Evolutionary conservation across 2,113 vertebrate genomes (phyloP).

Genomic region (Erpornis zantholeuca): DNA sequence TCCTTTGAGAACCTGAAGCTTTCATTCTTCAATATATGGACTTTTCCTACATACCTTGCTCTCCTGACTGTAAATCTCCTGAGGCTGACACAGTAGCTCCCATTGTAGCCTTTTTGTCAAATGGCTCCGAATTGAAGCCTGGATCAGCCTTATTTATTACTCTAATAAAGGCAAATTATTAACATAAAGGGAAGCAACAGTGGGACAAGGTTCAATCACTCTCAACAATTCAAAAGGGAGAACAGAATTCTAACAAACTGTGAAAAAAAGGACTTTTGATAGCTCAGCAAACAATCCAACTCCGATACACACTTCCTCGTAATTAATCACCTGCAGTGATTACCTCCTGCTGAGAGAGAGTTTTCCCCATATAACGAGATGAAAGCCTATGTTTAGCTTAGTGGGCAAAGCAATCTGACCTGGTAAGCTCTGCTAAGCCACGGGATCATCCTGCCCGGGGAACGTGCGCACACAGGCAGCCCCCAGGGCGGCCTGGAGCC

Average conservation of each 20-base stretch:
- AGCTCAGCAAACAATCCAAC: not conserved
- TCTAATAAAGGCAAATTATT: slow-evolving; percentile 38
- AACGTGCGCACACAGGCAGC: fast-evolving
- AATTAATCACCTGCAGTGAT: not conserved
- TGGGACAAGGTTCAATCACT: not conserved
- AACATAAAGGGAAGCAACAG: not conserved
- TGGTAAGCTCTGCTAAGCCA: not conserved
- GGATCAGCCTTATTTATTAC: not conserved
- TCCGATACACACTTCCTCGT: not conserved
- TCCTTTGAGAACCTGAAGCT: not conserved
- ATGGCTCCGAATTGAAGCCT: not conserved
- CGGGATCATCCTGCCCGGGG: not conserved
- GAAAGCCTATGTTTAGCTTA: slow-evolving; percentile 13
- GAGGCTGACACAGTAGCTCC: not conserved
- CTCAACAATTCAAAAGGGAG: not conserved
- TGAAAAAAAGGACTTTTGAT: not conserved
- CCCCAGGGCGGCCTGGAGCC: fast-evolving
- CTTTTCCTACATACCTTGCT: not conserved
- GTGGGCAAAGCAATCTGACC: not conserved
- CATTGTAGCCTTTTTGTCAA: not conserved
- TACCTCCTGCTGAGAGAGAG: not conserved
- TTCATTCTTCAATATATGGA: not conserved
- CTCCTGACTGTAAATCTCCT: not conserved
- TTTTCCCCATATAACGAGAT: slow-evolving; percentile 20
- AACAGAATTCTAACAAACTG: not conserved